phyloP scores from a whole-genome alignment of 2,113 vertebrate genomes.

The Oryzias javanicus region DNA sequence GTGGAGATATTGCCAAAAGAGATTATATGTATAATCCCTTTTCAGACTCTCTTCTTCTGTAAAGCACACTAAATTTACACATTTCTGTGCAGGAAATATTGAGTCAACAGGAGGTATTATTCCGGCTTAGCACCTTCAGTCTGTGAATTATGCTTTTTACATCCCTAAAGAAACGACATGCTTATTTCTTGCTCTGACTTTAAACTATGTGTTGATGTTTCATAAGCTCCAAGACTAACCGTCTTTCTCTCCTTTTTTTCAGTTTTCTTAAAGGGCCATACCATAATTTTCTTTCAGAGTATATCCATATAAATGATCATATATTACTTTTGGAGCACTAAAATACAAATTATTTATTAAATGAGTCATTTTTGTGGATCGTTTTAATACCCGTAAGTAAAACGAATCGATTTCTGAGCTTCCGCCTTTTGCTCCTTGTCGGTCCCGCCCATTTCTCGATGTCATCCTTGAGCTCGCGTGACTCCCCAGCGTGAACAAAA shows the following conservation, averaged over 20 bases:
- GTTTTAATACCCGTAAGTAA: no score
- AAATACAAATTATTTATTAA: no score
- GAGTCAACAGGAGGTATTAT: conserved; percentile 7
- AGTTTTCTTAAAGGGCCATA: neutral
- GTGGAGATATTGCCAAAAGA: conserved; percentile 43
- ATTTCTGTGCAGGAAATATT: conserved; percentile 7
- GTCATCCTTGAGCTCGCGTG: no score
- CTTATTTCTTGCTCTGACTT: neutral
- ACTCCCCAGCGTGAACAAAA: no score
- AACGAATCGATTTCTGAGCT: no score
- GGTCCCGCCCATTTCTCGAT: no score
- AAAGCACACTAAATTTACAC: conserved; percentile 24
- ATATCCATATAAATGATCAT: no score
- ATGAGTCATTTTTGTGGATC: no score
- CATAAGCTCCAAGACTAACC: neutral
- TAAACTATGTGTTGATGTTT: conserved; percentile 5
- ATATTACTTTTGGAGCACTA: no score
- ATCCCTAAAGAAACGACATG: neutral
- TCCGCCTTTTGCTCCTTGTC: no score
- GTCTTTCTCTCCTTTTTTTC: neutral
- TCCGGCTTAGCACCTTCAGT: neutral
- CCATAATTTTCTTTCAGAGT: no score
- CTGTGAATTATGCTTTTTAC: neutral
- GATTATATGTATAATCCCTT: conserved; percentile 44
- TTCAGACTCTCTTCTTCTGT: conserved; percentile 16